Conservation (phyloP, 2,888 invertebrate genomes). For the Bombylius major region DNA sequence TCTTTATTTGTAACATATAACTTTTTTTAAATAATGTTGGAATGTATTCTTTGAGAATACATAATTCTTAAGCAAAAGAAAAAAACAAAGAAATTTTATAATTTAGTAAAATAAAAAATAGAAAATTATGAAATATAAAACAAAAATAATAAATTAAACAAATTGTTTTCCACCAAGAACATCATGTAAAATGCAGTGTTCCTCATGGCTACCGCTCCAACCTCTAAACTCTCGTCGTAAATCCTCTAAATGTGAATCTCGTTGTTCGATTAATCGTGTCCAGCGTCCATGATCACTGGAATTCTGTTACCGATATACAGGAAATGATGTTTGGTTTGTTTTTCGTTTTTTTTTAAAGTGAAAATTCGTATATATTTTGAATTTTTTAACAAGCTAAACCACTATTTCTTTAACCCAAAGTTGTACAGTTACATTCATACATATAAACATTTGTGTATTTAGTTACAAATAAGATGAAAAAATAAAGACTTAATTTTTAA, state of each 20-base stretch:
- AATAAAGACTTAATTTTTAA: no score
- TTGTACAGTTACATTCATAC: no score
- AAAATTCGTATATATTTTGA: no score
- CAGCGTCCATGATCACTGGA: constrained; percentile 30
- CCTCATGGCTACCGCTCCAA: constrained; percentile 33
- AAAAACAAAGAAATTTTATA: neutral
- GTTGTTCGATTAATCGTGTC: constrained; percentile 29
- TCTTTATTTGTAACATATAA: constrained; percentile 10
- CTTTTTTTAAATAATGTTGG: neutral
- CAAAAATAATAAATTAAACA: no score
- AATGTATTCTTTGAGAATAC: neutral
- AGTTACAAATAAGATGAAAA: no score
- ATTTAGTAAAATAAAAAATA: neutral
- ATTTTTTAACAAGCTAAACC: no score
- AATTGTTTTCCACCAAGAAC: constrained; percentile 18
- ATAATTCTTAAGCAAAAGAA: neutral
- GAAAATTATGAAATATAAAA: no score
- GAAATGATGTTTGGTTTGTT: no score
- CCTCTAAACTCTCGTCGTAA: constrained; percentile 31
- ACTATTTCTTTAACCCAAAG: no score
- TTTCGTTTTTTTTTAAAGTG: no score
- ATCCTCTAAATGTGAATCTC: constrained; percentile 27
- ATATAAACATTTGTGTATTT: no score
- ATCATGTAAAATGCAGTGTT: constrained; percentile 33
- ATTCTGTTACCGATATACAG: neutral